Evolutionary conservation across 2,888 invertebrate species (phyloP).

Genomic region (Caenorhabditis plicata): DNA sequence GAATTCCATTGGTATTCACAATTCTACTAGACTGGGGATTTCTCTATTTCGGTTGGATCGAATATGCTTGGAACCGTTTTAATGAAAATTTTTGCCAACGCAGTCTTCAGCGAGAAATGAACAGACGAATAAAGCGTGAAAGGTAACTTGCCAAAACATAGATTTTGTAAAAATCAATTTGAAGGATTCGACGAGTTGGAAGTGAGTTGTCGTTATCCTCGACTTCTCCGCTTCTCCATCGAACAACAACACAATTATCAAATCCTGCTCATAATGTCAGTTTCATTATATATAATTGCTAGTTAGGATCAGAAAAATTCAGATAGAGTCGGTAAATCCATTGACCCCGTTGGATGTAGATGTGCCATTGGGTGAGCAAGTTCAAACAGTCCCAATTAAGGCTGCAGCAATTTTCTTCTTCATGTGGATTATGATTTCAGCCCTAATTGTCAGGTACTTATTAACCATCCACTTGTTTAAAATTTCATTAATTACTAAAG

Average conservation of each 20-base stretch:
- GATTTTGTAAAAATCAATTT: too few species aligned
- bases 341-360: constrained; percentile 35
- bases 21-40: constrained; percentile 55
- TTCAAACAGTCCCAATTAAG: constrained; percentile 52
- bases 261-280: constrained; percentile 42
- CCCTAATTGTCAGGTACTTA: constrained; percentile 34
- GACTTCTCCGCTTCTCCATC: constrained; percentile 40
- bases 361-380: constrained; percentile 44
- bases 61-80: constrained; percentile 50
- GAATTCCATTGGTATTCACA: constrained; percentile 50
- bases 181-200: constrained; percentile 47
- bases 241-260: constrained; percentile 31
- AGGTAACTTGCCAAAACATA: too few species aligned
- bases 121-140: constrained; percentile 33
- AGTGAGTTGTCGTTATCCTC: constrained; percentile 46
- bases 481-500: constrained; percentile 13
- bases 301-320: too few species aligned
- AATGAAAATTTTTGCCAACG: constrained; percentile 49
- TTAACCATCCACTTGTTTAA: neutral
- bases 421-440: constrained; percentile 46
- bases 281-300: neutral
- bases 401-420: constrained; percentile 49
- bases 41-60: constrained; percentile 53
- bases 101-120: constrained; percentile 39
- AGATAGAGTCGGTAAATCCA: constrained; percentile 49